Evolutionary conservation across 2,113 vertebrate species (phyloP).

Genomic region (Lycaon pictus): DNA sequence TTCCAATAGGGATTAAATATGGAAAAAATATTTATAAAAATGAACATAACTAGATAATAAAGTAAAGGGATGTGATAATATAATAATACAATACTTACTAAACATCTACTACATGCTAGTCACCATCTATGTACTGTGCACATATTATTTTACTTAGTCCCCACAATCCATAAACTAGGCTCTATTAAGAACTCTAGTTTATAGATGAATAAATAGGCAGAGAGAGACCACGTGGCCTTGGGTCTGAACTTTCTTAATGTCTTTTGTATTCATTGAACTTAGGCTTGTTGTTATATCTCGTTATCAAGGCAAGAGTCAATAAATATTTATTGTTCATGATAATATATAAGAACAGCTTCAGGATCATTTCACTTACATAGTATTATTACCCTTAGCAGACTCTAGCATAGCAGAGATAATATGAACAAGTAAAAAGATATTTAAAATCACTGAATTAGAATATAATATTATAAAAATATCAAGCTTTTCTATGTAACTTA

Average conservation of each 20-base stretch:
- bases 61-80: neutral
- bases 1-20: neutral
- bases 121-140: neutral
- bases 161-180: neutral
- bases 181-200: neutral
- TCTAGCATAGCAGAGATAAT: neutral
- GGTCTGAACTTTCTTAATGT: slow-evolving; percentile 3
- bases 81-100: neutral
- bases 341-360: neutral
- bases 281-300: neutral
- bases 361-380: neutral
- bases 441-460: neutral
- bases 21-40: neutral
- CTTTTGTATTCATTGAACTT: neutral
- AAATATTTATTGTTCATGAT: slow-evolving; percentile 16
- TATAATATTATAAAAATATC: slow-evolving; percentile 12
- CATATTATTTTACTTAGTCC: neutral
- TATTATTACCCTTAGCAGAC: neutral
- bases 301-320: neutral
- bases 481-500: neutral
- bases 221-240: neutral
- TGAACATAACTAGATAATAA: neutral
- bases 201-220: neutral
- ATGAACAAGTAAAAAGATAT: neutral
- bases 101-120: neutral